phyloP scores from a whole-genome alignment of 2,888 invertebrate species.

The Apocheima hispidaria region DNA sequence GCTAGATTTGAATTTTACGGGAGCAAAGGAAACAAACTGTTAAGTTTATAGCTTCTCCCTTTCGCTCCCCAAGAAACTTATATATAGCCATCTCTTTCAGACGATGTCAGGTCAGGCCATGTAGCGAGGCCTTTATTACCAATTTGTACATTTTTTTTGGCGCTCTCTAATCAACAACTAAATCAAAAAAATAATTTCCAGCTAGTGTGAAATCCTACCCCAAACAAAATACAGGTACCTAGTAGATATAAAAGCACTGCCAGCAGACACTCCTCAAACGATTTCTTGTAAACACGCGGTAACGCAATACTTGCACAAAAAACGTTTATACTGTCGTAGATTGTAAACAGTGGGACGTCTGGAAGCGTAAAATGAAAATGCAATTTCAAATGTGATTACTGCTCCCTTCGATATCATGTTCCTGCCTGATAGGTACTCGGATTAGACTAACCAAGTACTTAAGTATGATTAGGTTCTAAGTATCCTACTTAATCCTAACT shows the following conservation, averaged over 20 bases:
- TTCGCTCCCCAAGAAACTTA: no score
- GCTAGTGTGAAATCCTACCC: slow-evolving; percentile 9
- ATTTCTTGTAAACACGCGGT: slow-evolving; percentile 3
- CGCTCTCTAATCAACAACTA: no score
- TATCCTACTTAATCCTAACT: no score
- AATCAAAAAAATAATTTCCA: slow-evolving; percentile 4
- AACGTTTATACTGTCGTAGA: slow-evolving; percentile 23
- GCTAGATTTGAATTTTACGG: no score
- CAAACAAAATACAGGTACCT: slow-evolving; percentile 16
- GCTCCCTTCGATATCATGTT: slow-evolving; percentile 22
- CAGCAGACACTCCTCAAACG: slow-evolving; percentile 20
- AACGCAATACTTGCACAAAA: slow-evolving; percentile 16
- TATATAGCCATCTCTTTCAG: no score
- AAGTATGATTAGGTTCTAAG: no score
- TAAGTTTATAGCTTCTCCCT: no score
- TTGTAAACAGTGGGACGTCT: slow-evolving; percentile 28
- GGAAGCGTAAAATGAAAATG: slow-evolving; percentile 42
- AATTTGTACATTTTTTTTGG: no score
- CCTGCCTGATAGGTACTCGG: not conserved
- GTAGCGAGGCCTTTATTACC: no score
- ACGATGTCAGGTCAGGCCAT: no score
- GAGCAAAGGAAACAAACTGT: no score
- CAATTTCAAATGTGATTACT: slow-evolving; percentile 49
- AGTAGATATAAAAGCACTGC: slow-evolving; percentile 17
- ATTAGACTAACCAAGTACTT: no score